Percentiles rank a stretch among this genome's conserved stretches.
Conservation (phyloP, 2,797 vertebrate species). For the Crypturellus tataupa region DNA sequence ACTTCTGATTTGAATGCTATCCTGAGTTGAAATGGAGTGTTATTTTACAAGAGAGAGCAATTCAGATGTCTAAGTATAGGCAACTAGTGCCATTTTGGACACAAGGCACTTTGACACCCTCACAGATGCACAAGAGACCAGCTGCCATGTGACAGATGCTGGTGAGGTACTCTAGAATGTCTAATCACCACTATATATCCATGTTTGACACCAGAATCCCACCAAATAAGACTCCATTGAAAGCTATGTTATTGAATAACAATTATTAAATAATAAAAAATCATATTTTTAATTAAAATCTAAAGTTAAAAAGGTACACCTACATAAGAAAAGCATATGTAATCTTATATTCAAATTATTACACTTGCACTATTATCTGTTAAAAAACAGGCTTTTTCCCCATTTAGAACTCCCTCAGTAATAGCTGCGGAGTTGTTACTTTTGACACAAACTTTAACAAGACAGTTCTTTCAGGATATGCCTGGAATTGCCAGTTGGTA, state of each 20-base stretch:
- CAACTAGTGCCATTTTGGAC: background rate
- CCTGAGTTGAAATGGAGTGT: background rate
- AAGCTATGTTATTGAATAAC: background rate
- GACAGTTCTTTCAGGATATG: constrained; percentile 23
- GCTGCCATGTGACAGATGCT: background rate
- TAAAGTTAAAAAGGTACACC: background rate
- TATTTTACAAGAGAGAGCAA: background rate
- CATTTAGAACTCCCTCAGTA: background rate
- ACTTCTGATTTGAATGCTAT: background rate
- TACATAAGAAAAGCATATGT: background rate
- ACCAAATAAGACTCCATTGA: background rate
- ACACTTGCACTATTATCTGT: background rate
- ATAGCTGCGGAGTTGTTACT: background rate
- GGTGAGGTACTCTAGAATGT: background rate
- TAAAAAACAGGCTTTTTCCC: background rate
- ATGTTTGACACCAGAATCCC: background rate
- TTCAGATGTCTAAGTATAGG: background rate
- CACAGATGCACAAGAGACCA: background rate
- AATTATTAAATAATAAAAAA: background rate
- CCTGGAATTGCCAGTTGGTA: constrained; percentile 45
- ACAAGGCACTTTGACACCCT: background rate
- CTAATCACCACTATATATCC: background rate
- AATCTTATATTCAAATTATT: background rate
- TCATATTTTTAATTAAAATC: background rate
- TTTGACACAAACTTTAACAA: background rate